These are phyloP conservation scores for Athene noctua DNA, from an alignment of 2,113 vertebrate species.

Conservation along the genomic window DNA sequence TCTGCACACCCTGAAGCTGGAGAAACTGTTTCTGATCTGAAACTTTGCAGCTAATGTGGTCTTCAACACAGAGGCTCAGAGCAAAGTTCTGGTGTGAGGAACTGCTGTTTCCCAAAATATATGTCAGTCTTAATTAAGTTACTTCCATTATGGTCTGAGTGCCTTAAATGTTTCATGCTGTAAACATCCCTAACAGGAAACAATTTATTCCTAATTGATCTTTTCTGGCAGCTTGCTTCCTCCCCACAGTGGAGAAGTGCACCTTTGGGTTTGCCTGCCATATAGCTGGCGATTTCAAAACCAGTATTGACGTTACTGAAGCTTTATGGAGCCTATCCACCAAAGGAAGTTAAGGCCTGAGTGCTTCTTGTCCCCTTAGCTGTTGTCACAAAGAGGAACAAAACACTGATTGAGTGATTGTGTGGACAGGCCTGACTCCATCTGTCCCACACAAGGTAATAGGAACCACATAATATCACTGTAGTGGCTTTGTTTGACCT, in stretches of 20 bases:
- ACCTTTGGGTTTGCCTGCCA: background rate
- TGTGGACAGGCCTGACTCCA: background rate
- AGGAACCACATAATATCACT: background rate
- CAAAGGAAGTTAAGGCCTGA: background rate
- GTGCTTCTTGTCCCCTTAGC: background rate
- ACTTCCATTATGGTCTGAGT: background rate
- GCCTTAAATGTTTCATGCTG: constrained; percentile 1
- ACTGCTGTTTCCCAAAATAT: background rate
- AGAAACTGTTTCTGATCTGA: background rate
- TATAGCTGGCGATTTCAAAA: background rate
- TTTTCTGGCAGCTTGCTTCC: constrained; percentile 20
- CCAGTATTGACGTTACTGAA: background rate
- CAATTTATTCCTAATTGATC: constrained; percentile 41
- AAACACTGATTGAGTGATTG: background rate
- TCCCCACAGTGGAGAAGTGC: background rate
- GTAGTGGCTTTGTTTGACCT: background rate
- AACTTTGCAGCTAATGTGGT: background rate
- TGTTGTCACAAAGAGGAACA: background rate
- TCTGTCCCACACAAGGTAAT: background rate
- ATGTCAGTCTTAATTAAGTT: background rate
- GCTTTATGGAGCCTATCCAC: background rate
- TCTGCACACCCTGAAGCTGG: background rate
- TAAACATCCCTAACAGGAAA: constrained; percentile 43
- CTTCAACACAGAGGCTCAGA: background rate
- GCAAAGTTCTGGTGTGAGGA: background rate